Base-by-base conservation (phyloP, 2,113 vertebrate species). In the Pseudorasbora parva region DNA sequence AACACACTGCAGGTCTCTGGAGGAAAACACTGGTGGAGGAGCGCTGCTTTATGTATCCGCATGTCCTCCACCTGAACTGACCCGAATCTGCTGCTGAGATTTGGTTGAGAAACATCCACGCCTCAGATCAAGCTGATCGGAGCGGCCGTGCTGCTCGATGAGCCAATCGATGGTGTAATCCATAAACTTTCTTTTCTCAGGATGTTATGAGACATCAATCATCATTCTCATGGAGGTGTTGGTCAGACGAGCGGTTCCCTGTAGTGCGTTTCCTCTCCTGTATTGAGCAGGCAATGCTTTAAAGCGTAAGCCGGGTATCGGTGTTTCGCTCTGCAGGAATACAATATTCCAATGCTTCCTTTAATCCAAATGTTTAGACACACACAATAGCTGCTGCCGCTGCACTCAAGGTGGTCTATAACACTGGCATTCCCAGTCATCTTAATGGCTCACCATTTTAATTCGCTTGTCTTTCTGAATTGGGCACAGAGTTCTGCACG, bases 151-250 rank as follows among this genome's bases (percentile, higher is more conserved):
- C 76, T 87, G 62, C 79, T 84, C 77, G 14, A 77, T 73, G 78
- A 87, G 80, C 78, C 23, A 60, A 82, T 87, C 86, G 47, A 87
- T 85, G 78, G 59, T 78, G 59, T 41, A 87, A 87, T 87, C 86
- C 86, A 87, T 87, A 87, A 82, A 57, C 66, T 66, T 66, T 87
- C 78, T 84, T 87, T 87, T 87, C 83, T 87, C 86, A 79, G 86
- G 83, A 87, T 87, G 86, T 87, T 87, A 87, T 84, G 84, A 77
- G 81, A 79, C 86, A 85, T 87, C 83, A 85, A 75, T 87, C 86
- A 82, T 82, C 81, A 71, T 85, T 84, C 83, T 85, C 79, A 83
- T 78, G 75, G 19, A 60, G 75, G 51, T 84, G 72, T 84, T 76
- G 45, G 59, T 25, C 62, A 43, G 86, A 54, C 21, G 7, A 30